Percentiles rank a stretch among this genome's conserved stretches.
phyloP scores from a whole-genome alignment of 2,888 invertebrate genomes.

The Orthosia incerta region DNA sequence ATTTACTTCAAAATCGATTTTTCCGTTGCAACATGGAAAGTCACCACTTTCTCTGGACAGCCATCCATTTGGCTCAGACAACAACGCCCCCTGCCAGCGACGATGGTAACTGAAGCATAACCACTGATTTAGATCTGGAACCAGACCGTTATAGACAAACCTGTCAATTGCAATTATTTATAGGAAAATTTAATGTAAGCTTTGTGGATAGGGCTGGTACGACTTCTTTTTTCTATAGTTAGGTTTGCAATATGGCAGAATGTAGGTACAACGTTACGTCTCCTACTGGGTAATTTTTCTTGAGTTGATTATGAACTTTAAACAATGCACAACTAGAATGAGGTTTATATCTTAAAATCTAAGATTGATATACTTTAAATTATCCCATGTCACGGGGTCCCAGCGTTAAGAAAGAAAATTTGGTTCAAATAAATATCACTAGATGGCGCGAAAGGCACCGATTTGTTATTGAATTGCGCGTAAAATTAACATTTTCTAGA shows the following conservation, averaged over 20 bases:
- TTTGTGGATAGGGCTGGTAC: conserved; percentile 41
- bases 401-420: too few relatives aligned
- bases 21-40: conserved; percentile 52
- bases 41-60: conserved; percentile 59
- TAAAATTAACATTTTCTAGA: too few relatives aligned
- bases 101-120: conserved; percentile 50
- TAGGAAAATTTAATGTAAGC: conserved; percentile 60
- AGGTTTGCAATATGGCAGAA: not conserved
- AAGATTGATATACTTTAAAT: not conserved
- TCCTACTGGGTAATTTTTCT: not conserved
- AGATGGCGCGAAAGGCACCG: too few relatives aligned
- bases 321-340: not conserved
- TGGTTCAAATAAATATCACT: too few relatives aligned
- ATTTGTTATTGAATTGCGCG: too few relatives aligned
- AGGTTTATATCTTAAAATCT: not conserved
- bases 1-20: conserved; percentile 28
- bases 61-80: conserved; percentile 61
- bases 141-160: conserved; percentile 37
- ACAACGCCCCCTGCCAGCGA: conserved; percentile 53
- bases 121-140: conserved; percentile 56
- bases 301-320: not conserved
- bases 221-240: too few relatives aligned
- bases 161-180: conserved; percentile 60
- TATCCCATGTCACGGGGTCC: too few relatives aligned
- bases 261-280: not conserved